phyloP scores from a whole-genome alignment of 2,888 invertebrate genomes.

The Tenodera sinensis region DNA sequence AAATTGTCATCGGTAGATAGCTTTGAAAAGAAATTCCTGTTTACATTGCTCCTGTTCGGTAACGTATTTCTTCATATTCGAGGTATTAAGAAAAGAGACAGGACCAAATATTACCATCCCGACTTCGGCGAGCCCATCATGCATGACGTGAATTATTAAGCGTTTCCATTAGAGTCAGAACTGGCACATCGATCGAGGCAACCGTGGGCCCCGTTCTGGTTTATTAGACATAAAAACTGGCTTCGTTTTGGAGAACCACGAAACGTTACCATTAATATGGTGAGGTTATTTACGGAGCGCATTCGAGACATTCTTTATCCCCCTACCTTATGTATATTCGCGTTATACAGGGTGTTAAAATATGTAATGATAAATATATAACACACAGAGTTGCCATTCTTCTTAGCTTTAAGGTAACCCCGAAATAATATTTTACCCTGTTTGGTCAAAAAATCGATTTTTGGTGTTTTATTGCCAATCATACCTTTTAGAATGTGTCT shows the following conservation, averaged over 20 bases:
- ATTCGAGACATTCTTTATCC: not conserved
- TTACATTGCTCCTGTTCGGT: not conserved
- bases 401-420: too few relatives aligned
- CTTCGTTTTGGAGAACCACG: not conserved
- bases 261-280: not conserved
- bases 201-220: not conserved
- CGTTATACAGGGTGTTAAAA: not conserved
- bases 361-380: too few relatives aligned
- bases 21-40: not conserved
- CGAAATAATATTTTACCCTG: too few relatives aligned
- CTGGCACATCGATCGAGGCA: not conserved
- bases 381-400: too few relatives aligned
- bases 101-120: not conserved
- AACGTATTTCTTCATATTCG: not conserved
- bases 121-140: not conserved
- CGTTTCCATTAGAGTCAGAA: not conserved
- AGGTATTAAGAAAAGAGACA: not conserved
- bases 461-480: too few relatives aligned
- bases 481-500: too few relatives aligned
- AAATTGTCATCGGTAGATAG: too few relatives aligned
- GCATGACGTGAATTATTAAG: not conserved
- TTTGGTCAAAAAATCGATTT: too few relatives aligned
- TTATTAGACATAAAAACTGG: not conserved
- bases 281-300: not conserved
- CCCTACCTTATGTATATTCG: not conserved